Base-by-base conservation (phyloP, 2,888 invertebrate species). In the Dasysyrphus tricinctus region DNA sequence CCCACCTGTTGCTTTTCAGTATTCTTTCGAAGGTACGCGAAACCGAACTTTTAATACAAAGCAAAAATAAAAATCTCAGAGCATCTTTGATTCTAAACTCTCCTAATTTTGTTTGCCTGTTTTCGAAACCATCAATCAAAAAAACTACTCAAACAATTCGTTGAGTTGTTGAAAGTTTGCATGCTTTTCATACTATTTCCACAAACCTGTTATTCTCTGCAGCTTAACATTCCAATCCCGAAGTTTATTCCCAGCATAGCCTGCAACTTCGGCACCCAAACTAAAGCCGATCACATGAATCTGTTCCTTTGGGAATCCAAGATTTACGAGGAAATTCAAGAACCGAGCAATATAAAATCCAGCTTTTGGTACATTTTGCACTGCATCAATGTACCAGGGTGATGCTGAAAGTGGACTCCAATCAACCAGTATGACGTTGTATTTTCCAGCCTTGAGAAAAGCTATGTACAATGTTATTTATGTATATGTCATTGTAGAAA, bases 381-480 rank as follows among this genome's bases (percentile, higher is more conserved):
- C 96, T 4, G 97, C 96, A 88, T 95, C 94, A 80, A 94, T 91
- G 90, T 97, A 97, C 96, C 97, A 97, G 12, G 97, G 97, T 90
- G 96, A 94, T 0, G 95, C 94, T 24, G 95, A 93, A 88, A 97
- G 93, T 56, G 95, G 94, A 51, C 95, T 94, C 97, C 97, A 97
- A 91, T 97, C 96, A 67, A 97, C 94, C 24, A 96, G 93, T 88
- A 97, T 95, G 86, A 97, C 94, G 91, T 97, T 97, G 92, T 94
- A 96, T 90, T 94, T 93, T 61, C 95, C 95, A 3, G 24, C 3
- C 24, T 93, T 91, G 67, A 97, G 92, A 91, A 96, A 96, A 0
- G 95, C 96, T 96, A 1, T 37, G 3, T 37, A 8, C 3, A 8
- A 93, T 63, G 93, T 90, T 24, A 24, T 1, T 24, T 24, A 24